These are phyloP conservation scores for Gambusia yucatana DNA, from an alignment of 2,797 vertebrate genomes.

Conservation along the genomic window DNA sequence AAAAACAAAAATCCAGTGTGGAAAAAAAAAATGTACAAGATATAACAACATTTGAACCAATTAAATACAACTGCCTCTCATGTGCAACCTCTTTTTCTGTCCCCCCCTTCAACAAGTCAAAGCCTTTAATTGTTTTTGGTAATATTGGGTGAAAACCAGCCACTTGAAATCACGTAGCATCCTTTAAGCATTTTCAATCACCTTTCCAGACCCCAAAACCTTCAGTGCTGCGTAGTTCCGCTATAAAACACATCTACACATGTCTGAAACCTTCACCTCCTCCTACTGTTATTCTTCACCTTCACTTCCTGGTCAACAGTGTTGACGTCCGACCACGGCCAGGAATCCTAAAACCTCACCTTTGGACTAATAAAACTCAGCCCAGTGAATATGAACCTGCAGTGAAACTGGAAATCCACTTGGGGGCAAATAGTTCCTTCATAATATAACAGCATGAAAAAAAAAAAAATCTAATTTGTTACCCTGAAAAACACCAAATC, in stretches of 20 bases:
- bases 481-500: no score
- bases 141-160: conserved; percentile 43
- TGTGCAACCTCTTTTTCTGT: conserved; percentile 11
- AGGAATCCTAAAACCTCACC: conserved; percentile 48
- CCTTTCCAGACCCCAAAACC: conserved; percentile 54
- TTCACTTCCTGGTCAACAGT: conserved; percentile 65
- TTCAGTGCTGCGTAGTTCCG: conserved; percentile 37
- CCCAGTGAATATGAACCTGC: conserved; percentile 36
- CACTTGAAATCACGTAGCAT: conserved; percentile 35
- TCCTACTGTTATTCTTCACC: conserved; percentile 62
- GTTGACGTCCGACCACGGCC: conserved; percentile 19
- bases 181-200: conserved; percentile 44
- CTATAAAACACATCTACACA: conserved; percentile 47
- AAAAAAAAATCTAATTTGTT: background rate
- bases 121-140: conserved; percentile 63
- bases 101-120: conserved; percentile 26
- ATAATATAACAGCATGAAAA: conserved; percentile 33
- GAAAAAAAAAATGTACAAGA: conserved; percentile 35
- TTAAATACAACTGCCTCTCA: conserved; percentile 32
- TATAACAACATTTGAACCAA: conserved; percentile 35
- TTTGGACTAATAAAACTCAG: conserved; percentile 77
- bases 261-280: conserved; percentile 62
- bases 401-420: conserved; percentile 20
- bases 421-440: conserved; percentile 53
- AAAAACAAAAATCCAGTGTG: conserved; percentile 65